Conservation (phyloP, 1,140 invertebrate species). For the Philopotamus ludificatus region DNA sequence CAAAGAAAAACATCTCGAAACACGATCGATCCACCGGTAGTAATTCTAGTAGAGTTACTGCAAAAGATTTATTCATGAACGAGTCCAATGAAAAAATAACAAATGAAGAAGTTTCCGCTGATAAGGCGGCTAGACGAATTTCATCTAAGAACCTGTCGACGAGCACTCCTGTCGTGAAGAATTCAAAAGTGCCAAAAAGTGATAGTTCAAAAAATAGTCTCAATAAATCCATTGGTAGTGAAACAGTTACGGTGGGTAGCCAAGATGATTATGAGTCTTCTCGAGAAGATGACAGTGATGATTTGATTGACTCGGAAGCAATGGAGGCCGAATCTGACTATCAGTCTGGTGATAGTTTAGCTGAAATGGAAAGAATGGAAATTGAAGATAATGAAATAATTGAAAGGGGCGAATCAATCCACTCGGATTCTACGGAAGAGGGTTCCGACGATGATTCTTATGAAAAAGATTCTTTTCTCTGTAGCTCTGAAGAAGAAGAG, state of each 20-base stretch:
- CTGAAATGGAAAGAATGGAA: slow-evolving; percentile 21
- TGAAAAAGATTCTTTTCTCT: slow-evolving; percentile 38
- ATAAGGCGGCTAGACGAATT: background rate
- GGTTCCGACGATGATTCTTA: slow-evolving; percentile 27
- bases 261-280: background rate
- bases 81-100: background rate
- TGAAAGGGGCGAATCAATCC: slow-evolving; percentile 29
- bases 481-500: slow-evolving; percentile 29
- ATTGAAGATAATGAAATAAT: slow-evolving; percentile 34
- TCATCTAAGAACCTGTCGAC: background rate
- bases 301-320: background rate
- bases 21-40: background rate
- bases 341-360: slow-evolving; percentile 32
- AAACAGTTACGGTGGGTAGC: no score
- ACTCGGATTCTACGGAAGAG: slow-evolving; percentile 12
- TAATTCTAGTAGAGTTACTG: background rate
- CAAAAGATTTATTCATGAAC: background rate
- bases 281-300: background rate
- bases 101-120: background rate
- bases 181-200: background rate
- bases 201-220: no score
- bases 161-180: background rate
- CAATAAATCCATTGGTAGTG: no score
- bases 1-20: background rate
- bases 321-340: slow-evolving; percentile 32